These are phyloP conservation scores for Salmo trutta DNA, from an alignment of 2,797 vertebrate species.

Conservation along the genomic window DNA sequence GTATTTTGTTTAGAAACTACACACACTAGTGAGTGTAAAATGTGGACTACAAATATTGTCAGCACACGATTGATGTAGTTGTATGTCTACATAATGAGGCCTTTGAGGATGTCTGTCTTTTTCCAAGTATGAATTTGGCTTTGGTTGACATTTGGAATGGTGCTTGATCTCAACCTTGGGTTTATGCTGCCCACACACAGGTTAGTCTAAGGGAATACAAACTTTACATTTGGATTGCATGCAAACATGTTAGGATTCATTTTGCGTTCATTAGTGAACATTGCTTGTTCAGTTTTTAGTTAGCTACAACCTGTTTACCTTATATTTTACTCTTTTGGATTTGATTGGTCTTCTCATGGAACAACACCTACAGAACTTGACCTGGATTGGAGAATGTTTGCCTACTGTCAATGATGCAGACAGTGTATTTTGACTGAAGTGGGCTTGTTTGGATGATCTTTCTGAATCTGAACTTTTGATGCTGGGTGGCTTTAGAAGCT, in stretches of 20 bases:
- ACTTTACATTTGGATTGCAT: constrained; percentile 1
- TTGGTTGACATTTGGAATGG: constrained; percentile 2
- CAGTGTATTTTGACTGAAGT: not conserved
- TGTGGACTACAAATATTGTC: constrained; percentile 27
- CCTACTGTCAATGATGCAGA: not conserved
- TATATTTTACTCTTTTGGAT: not conserved
- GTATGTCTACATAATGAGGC: constrained; percentile 9
- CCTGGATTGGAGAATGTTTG: not conserved
- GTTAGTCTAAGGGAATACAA: not conserved
- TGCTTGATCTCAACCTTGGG: not conserved
- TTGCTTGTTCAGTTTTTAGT: not conserved
- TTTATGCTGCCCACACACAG: constrained; percentile 15
- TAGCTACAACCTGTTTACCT: not conserved
- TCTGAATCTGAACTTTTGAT: not conserved
- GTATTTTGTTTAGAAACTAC: constrained; percentile 28
- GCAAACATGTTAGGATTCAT: not conserved
- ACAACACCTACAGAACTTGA: not conserved
- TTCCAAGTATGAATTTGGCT: constrained; percentile 8
- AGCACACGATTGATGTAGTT: constrained; percentile 8
- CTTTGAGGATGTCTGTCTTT: constrained; percentile 21
- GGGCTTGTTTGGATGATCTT: not conserved
- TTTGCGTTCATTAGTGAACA: constrained; percentile 9
- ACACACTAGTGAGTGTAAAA: constrained; percentile 22
- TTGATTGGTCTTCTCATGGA: not conserved
- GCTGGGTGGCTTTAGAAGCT: not conserved